Conservation (phyloP, 1,140 invertebrate species). For the Zaprionus africanus region DNA sequence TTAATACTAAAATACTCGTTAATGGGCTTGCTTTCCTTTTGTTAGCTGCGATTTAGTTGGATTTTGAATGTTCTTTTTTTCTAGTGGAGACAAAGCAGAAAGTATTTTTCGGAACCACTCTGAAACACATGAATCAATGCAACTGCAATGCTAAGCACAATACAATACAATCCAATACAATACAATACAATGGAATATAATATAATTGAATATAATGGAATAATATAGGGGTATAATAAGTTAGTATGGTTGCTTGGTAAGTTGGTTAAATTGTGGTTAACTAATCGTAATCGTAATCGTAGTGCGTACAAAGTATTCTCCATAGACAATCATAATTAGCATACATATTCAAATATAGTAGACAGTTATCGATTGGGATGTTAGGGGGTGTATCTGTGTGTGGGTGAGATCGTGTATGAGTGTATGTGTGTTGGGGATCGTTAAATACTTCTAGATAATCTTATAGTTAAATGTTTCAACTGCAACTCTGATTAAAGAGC, state of each 20-base stretch:
- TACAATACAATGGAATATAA: conserved; percentile 36
- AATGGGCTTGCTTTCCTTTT: neutral
- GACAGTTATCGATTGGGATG: conserved; percentile 34
- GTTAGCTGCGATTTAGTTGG: neutral
- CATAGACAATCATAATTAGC: conserved; percentile 53
- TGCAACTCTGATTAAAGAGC: conserved; percentile 17
- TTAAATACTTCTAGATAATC: conserved; percentile 27
- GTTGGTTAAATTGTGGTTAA: conserved; percentile 43
- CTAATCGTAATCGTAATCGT: conserved; percentile 35
- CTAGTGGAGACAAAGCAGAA: conserved; percentile 30
- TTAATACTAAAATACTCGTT: conserved; percentile 27
- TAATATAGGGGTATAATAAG: conserved; percentile 10
- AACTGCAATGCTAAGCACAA: conserved; percentile 29
- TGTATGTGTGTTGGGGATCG: conserved; percentile 6
- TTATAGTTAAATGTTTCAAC: conserved; percentile 29
- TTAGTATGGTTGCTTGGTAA: conserved; percentile 30
- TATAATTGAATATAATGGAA: conserved; percentile 35
- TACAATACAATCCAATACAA: conserved; percentile 53
- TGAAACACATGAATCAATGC: conserved; percentile 22
- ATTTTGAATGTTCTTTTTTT: neutral
- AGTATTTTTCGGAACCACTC: conserved; percentile 30
- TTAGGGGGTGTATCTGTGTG: neutral
- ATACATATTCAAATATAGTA: conserved; percentile 48
- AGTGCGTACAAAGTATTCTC: conserved; percentile 41
- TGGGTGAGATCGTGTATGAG: conserved; percentile 7